These are phyloP conservation scores for Regulus satrapa DNA, from an alignment of 2,113 vertebrate genomes.

Conservation along the genomic window DNA sequence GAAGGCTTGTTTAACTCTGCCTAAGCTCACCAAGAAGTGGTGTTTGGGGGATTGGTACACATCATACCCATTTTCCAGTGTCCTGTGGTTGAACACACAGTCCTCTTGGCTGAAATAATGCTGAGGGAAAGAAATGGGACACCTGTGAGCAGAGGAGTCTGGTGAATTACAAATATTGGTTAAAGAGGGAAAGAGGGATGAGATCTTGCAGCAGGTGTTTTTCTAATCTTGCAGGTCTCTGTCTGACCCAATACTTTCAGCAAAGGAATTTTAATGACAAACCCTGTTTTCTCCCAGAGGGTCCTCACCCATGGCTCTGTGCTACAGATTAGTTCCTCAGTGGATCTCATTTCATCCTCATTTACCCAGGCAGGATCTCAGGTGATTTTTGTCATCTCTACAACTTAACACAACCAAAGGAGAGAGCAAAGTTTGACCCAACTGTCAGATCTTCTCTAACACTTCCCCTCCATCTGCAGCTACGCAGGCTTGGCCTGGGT, in stretches of 20 bases:
- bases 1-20: constrained; percentile 79
- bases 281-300: not conserved
- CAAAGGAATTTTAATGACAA: not conserved
- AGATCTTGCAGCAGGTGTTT: not conserved
- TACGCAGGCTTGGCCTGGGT: not conserved
- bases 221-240: not conserved
- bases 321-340: not conserved
- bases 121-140: constrained; percentile 50
- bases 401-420: not conserved
- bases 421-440: not conserved
- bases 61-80: constrained; percentile 83
- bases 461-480: not conserved
- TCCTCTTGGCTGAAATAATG: constrained; percentile 81
- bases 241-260: not conserved
- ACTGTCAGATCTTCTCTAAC: not conserved
- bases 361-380: not conserved
- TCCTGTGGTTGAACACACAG: constrained; percentile 81
- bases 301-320: not conserved
- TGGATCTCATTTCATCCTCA: not conserved
- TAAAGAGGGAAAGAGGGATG: not conserved
- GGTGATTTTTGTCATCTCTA: not conserved
- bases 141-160: not conserved
- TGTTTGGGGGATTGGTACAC: constrained; percentile 73
- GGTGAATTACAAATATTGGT: not conserved
- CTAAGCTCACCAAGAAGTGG: constrained; percentile 82